A percentile compares a stretch with the other conserved stretches of the same genome.
These are phyloP conservation scores for Enteromius fasciolatus DNA, from an alignment of 2,797 vertebrate genomes.

Conservation along the genomic window DNA sequence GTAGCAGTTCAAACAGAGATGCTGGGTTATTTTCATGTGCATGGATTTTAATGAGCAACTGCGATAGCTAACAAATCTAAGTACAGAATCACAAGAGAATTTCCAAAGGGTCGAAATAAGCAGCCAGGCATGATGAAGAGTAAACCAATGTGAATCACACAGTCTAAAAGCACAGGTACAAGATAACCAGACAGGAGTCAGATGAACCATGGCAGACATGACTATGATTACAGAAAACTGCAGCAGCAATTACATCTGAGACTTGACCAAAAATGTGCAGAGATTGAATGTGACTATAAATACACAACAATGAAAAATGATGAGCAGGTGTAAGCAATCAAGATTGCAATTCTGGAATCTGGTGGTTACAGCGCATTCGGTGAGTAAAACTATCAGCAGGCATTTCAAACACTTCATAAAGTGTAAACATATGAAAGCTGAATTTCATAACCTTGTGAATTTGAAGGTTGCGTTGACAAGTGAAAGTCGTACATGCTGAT, in stretches of 20 bases:
- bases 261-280: conserved; percentile 11
- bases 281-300: conserved; percentile 15
- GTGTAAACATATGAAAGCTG: neutral
- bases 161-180: neutral
- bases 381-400: conserved; percentile 18
- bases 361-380: neutral
- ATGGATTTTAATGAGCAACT: conserved; percentile 2
- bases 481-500: neutral
- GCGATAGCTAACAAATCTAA: neutral
- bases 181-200: conserved; percentile 4
- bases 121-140: neutral
- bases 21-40: neutral
- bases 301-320: conserved; percentile 23
- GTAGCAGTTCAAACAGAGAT: neutral
- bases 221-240: conserved; percentile 14
- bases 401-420: conserved; percentile 18
- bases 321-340: conserved; percentile 37
- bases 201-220: neutral
- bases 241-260: conserved; percentile 11
- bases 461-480: neutral
- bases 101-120: neutral
- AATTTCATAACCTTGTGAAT: neutral
- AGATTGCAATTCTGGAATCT: neutral
- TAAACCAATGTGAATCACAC: conserved; percentile 12
- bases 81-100: neutral